Evolutionary conservation across 2,797 vertebrate genomes (phyloP), one percentile per base, ranked within the genome.

Genomic region (Chanos chanos): DNA sequence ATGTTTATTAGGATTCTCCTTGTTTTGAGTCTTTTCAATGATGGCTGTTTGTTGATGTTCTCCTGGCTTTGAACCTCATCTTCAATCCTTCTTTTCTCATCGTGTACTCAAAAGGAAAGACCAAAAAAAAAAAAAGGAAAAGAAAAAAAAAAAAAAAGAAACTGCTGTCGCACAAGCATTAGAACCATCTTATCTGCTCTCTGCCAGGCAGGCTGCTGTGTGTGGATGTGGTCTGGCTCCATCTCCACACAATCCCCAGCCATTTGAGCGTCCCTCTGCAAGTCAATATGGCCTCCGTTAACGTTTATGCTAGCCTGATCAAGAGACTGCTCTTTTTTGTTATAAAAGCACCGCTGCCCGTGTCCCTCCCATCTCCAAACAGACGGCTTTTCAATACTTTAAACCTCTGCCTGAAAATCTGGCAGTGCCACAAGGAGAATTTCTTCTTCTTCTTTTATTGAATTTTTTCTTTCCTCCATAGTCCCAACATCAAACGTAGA

Each of bases 131-230:
- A 59, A 64, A 59, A 62, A 72, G 64, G 62, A 64, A 59, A 30
- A 40, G 50, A 44, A 44, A 21, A 24, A 45, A 25, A 39, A 49
- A 71, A 50, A 59, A 57, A 48, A n/a, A n/a, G n/a, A n/a, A n/a
- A 40, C 16, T 19, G 39, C 30, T 9, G 63, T 63, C 55, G 66
- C 58, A 60, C 51, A 47, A 56, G 66, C 61, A 34, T 52, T 61
- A 24, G 50, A 18, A 33, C 40, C 19, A 43, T 34, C 50, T 75
- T 70, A 75, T 75, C 73, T 72, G 39, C 30, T 57, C 34, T 61
- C 63, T 33, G 53, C 51, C 72, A 75, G 37, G 37, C 37, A 19
- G 63, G 44, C 63, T 34, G 50, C 55, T 56, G 40, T 49, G 41
- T 58, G 44, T 22, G 27, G 64, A 54, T 59, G 49, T 55, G 25